Evolutionary conservation across 30 jellyfish, hydroid and myxozoan genomes (phyloP).

Genomic region (Aurelia sp.): DNA sequence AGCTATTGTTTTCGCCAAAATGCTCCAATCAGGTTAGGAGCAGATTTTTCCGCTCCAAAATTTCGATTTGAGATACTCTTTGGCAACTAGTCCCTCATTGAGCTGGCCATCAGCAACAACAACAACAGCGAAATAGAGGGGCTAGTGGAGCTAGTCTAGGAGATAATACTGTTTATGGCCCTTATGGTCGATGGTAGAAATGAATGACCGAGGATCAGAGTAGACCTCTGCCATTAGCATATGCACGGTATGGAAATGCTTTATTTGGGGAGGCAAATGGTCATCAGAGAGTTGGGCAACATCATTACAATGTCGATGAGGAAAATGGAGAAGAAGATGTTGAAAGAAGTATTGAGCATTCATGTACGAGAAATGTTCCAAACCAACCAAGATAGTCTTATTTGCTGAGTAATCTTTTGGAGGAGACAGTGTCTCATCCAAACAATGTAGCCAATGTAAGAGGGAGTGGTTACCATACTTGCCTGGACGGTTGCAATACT

Average conservation of each 20-base stretch:
- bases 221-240: neutral
- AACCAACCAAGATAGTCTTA: neutral
- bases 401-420: neutral
- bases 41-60: too few relatives aligned
- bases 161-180: constrained; percentile 18
- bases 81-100: too few relatives aligned
- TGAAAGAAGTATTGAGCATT: constrained; percentile 18
- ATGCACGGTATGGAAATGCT: constrained; percentile 1
- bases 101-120: too few relatives aligned
- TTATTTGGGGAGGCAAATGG: neutral
- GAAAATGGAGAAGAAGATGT: neutral
- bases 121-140: too few relatives aligned
- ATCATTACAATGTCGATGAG: neutral
- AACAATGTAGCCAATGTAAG: neutral
- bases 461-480: neutral
- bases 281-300: too few relatives aligned
- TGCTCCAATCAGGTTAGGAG: too few relatives aligned
- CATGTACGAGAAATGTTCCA: neutral
- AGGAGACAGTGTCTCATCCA: neutral
- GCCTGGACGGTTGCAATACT: neutral
- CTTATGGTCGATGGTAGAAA: neutral
- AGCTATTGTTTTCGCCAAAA: too few relatives aligned
- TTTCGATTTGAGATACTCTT: too few relatives aligned
- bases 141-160: too few relatives aligned
- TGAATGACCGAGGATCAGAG: neutral